Conservation (phyloP, 2,888 invertebrate species). For the Ennomos erosarius region DNA sequence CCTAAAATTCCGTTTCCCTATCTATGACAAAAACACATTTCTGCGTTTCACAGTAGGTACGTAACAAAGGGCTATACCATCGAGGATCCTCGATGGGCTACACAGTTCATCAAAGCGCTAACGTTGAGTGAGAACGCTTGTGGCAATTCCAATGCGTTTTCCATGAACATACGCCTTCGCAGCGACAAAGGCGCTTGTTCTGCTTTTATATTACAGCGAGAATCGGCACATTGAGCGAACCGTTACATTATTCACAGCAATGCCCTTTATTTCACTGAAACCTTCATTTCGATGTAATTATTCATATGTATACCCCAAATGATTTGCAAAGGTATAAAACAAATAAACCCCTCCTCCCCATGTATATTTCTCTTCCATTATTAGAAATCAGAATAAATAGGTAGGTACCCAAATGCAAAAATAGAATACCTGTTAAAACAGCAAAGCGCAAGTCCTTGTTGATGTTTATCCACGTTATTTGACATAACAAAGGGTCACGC, state of each 20-base stretch:
- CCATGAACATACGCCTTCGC: slow-evolving; percentile 15
- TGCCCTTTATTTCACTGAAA: slow-evolving; percentile 17
- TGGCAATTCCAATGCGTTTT: slow-evolving; percentile 28
- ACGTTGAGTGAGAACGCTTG: slow-evolving; percentile 4
- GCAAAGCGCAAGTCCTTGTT: no score
- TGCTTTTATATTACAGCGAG: slow-evolving; percentile 13
- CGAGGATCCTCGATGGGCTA: no score
- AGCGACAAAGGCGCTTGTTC: slow-evolving; percentile 22
- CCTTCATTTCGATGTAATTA: slow-evolving; percentile 1
- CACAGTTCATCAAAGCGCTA: slow-evolving; percentile 20
- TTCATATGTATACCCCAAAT: neutral
- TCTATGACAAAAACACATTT: neutral
- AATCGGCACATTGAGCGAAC: slow-evolving; percentile 16
- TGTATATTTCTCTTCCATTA: no score
- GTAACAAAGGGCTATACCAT: slow-evolving; percentile 3
- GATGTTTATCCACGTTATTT: no score
- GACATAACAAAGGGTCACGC: no score
- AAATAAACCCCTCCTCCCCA: neutral
- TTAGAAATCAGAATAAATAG: no score
- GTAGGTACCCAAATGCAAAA: no score
- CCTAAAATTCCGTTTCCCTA: no score
- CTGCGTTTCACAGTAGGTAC: neutral
- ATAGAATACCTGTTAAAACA: no score
- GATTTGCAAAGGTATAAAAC: neutral
- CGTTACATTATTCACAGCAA: slow-evolving; percentile 25